Percentiles rank a stretch among this genome's conserved stretches.
These are phyloP conservation scores for Homalodisca vitripennis DNA, from an alignment of 1,140 invertebrate genomes.

Conservation along the genomic window DNA sequence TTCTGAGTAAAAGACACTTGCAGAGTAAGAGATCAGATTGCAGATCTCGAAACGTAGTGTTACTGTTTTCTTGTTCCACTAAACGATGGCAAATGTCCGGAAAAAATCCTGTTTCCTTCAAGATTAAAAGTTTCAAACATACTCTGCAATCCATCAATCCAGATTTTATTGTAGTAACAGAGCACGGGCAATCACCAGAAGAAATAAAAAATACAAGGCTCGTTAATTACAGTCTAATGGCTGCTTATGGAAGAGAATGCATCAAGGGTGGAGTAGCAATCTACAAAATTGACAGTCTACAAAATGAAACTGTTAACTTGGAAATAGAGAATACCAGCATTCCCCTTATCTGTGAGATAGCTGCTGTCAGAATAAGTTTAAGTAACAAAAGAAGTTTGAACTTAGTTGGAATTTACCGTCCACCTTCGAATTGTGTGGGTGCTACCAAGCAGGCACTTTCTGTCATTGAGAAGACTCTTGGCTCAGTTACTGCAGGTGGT, in stretches of 20 bases:
- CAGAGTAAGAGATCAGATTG: too few species aligned
- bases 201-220: neutral
- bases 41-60: too few species aligned
- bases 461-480: neutral
- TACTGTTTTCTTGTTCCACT: too few species aligned
- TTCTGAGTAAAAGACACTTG: too few species aligned
- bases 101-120: too few species aligned
- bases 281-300: neutral
- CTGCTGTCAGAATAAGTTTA: neutral
- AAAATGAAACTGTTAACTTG: neutral
- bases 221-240: neutral
- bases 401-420: neutral
- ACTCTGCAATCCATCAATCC: neutral
- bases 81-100: too few species aligned
- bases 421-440: neutral
- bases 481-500: neutral
- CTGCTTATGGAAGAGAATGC: neutral
- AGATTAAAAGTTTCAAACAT: neutral
- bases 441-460: neutral
- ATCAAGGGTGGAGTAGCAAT: neutral
- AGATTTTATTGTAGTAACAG: neutral
- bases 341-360: neutral
- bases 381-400: neutral
- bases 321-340: neutral
- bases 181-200: neutral